Percentiles rank a stretch among this genome's conserved stretches.
phyloP scores from a whole-genome alignment of 2,113 vertebrate genomes.

The Amazona vittata region DNA sequence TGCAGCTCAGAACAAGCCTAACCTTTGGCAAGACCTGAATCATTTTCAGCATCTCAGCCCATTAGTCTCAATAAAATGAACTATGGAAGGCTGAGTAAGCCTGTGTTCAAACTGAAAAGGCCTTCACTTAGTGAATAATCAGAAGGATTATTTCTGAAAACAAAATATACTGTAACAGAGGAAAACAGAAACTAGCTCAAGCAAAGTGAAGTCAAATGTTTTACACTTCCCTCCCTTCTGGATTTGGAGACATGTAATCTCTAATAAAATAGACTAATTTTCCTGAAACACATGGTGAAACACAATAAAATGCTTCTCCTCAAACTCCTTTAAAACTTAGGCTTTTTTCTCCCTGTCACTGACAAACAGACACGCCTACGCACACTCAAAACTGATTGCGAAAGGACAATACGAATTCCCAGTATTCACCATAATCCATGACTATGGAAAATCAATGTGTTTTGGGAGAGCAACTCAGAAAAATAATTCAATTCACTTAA shows the following conservation, averaged over 20 bases:
- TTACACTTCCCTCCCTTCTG: background rate
- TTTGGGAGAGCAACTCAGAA: background rate
- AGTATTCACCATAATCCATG: background rate
- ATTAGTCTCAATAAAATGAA: background rate
- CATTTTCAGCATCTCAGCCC: background rate
- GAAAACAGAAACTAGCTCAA: background rate
- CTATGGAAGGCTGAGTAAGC: background rate
- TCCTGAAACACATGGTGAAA: background rate
- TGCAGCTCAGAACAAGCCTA: background rate
- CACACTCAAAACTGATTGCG: background rate
- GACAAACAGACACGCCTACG: accelerated
- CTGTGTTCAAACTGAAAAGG: background rate
- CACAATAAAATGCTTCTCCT: background rate
- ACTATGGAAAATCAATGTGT: too few relatives aligned
- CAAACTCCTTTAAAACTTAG: background rate
- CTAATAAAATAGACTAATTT: background rate
- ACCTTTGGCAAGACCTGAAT: background rate
- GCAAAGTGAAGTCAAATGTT: background rate
- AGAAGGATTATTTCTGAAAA: background rate
- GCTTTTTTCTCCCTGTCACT: background rate
- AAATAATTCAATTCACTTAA: background rate
- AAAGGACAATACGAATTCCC: background rate
- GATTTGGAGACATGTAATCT: background rate
- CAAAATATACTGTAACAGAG: background rate
- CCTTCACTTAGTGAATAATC: background rate